Evolutionary conservation across 2,888 invertebrate genomes (phyloP).

Genomic region (Drosophila nigricruria): DNA sequence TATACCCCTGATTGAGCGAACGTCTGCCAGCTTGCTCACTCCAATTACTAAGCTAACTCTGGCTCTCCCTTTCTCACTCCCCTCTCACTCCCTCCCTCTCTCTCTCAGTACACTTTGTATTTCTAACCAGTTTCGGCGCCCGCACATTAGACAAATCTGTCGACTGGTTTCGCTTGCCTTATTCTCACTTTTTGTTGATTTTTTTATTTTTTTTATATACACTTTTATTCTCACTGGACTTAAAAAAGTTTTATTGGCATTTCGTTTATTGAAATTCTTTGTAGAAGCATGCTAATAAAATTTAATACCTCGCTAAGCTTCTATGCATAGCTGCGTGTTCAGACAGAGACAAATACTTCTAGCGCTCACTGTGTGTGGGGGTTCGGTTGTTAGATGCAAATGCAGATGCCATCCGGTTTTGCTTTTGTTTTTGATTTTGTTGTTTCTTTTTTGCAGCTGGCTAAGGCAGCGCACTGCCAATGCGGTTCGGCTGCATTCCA

Average conservation of each 20-base stretch:
- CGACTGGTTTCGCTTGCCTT: slow-evolving; percentile 68
- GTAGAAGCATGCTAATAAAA: slow-evolving; percentile 57
- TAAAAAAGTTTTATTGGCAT: slow-evolving; percentile 59
- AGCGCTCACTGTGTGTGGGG: slow-evolving; percentile 31
- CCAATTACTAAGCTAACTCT: not conserved
- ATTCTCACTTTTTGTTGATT: slow-evolving; percentile 63
- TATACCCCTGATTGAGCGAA: slow-evolving; percentile 35
- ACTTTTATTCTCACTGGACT: slow-evolving; percentile 10
- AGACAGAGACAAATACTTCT: slow-evolving; percentile 26
- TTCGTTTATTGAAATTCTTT: slow-evolving; percentile 64
- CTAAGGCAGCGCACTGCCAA: slow-evolving; percentile 48
- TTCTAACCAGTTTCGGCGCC: slow-evolving; percentile 66
- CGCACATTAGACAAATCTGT: slow-evolving; percentile 69
- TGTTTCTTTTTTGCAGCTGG: slow-evolving; percentile 53
- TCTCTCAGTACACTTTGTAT: slow-evolving; percentile 38
- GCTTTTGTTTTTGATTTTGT: slow-evolving; percentile 16
- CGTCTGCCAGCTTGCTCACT: not conserved
- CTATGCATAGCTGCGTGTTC: slow-evolving; percentile 30
- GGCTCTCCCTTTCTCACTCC: not conserved
- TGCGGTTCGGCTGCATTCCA: slow-evolving; percentile 77
- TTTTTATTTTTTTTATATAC: slow-evolving; percentile 7
- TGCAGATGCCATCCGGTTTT: slow-evolving; percentile 78
- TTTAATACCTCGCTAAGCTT: slow-evolving; percentile 16
- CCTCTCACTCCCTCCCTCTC: not conserved
- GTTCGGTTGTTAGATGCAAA: slow-evolving; percentile 52